Evolutionary conservation across 1,140 invertebrate genomes (phyloP), one percentile per base, ranked within the genome.

Genomic region (Calliopsis andreniformis): DNA sequence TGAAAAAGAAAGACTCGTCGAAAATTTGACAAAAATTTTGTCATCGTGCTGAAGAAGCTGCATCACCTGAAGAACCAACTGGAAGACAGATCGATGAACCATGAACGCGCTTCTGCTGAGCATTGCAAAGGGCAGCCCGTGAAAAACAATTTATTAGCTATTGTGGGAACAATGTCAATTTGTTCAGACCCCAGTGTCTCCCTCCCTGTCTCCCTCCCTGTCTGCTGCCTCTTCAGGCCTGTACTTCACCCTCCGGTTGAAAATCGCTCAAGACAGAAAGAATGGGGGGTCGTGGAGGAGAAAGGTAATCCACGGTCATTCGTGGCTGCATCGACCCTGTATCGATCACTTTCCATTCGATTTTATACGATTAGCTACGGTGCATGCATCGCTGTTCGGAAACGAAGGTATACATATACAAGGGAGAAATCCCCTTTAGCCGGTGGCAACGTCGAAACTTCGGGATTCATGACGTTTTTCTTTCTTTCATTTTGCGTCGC

Each of bases 281-380:
- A n/a, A n/a, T 58, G 61, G 75, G 70, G 56, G 20, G 39, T 7
- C 32, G 56, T 49, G 62, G 35, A 43, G 3, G 23, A 23, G 25
- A 49, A 68, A 56, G 47, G 62, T 79, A 85, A 77, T 83, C 71
- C 84, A 86, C 70, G 80, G 78, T 85, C 69, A 85, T 86, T 81
- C 81, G 61, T 61, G 76, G 53, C 59, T 56, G 64, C 56, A 82
- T 70, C 72, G 72, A 79, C 64, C 69, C 82, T 35, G 62, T 84
- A 87, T 87, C 85, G 85, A 86, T 86, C 86, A 87, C 79, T 78
- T 86, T 85, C 85, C 66, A 81, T 79, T 79, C 86, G 85, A 87
- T 87, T 86, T 87, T 77, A 81, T 70, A 67, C 85, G 86, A 87
- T 87, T 87, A 84, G 83, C 75, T 49, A 86, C 83, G 86, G 80